Evolutionary conservation across 2,888 invertebrate species (phyloP).

Genomic region (Ethmia dodecea): DNA sequence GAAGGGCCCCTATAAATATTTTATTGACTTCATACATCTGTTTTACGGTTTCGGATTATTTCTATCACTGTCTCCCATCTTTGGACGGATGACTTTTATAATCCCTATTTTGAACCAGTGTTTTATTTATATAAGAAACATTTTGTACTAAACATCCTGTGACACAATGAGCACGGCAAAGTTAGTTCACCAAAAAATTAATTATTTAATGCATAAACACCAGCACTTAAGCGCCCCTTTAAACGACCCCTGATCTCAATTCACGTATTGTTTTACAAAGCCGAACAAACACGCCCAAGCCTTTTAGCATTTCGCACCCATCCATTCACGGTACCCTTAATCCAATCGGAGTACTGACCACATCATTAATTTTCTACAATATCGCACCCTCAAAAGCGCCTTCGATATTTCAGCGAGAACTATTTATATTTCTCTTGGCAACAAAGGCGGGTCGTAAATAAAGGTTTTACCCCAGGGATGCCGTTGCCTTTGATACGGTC

Average conservation of each 20-base stretch:
- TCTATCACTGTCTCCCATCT: slow-evolving; percentile 5
- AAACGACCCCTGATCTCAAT: slow-evolving; percentile 34
- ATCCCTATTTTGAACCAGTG: background rate
- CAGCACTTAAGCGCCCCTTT: slow-evolving; percentile 29
- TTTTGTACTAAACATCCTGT: background rate
- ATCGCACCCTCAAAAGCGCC: slow-evolving; percentile 66
- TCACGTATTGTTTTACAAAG: slow-evolving; percentile 63
- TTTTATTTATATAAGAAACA: background rate
- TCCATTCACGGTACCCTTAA: slow-evolving; percentile 52
- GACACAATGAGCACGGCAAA: background rate
- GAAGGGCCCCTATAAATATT: slow-evolving; percentile 28
- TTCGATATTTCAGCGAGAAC: slow-evolving; percentile 69
- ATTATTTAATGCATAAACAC: background rate
- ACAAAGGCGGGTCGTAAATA: slow-evolving; percentile 73
- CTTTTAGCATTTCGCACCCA: slow-evolving; percentile 62
- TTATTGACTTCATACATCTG: slow-evolving; percentile 48
- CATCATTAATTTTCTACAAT: slow-evolving; percentile 74
- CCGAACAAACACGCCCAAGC: slow-evolving; percentile 56
- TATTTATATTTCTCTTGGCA: slow-evolving; percentile 72
- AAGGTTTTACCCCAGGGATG: slow-evolving; percentile 60
- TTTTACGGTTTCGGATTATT: slow-evolving; percentile 48
- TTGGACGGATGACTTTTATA: no score
- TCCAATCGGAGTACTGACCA: slow-evolving; percentile 71
- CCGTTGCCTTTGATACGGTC: slow-evolving; percentile 73
- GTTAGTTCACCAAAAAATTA: background rate